Evolutionary conservation across 2,797 vertebrate genomes (phyloP).

Genomic region (Tarsius wallacei): DNA sequence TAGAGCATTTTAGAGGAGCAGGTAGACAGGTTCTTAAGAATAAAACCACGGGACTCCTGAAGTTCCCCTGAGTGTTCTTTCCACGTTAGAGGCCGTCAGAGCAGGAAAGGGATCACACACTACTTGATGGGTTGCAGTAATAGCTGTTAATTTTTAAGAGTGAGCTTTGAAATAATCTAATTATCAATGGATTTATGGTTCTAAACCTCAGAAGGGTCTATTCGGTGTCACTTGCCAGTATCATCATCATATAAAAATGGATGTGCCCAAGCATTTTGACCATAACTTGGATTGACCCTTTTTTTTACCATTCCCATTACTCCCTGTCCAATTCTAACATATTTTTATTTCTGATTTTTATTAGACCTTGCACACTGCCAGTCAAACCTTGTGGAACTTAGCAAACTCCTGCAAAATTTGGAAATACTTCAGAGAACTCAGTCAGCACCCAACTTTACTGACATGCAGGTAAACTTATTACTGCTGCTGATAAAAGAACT

Average conservation of each 20-base stretch:
- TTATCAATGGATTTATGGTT: neutral
- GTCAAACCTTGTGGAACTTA: slow-evolving; percentile 97
- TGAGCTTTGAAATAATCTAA: slow-evolving; percentile 34
- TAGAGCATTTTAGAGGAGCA: neutral
- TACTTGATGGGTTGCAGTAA: neutral
- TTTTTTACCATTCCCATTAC: neutral
- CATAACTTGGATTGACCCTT: neutral
- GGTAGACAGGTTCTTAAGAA: neutral
- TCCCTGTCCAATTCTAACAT: slow-evolving; percentile 28
- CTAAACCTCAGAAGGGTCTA: neutral
- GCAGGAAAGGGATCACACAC: neutral
- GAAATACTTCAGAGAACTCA: slow-evolving; percentile 99
- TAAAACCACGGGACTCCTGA: neutral
- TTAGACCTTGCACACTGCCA: slow-evolving; percentile 98
- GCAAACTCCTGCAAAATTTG: slow-evolving; percentile 97
- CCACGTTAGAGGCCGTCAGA: neutral
- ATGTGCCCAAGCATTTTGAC: neutral
- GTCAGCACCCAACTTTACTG: slow-evolving; percentile 98
- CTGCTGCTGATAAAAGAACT: neutral
- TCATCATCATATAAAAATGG: neutral
- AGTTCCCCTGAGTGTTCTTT: neutral
- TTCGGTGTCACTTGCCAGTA: neutral
- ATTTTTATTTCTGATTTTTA: slow-evolving; percentile 79
- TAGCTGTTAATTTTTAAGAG: neutral
- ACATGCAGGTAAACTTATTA: slow-evolving; percentile 96